These are phyloP conservation scores for Phataginus tetradactyla DNA, from an alignment of 2,797 vertebrate genomes.

Conservation along the genomic window DNA sequence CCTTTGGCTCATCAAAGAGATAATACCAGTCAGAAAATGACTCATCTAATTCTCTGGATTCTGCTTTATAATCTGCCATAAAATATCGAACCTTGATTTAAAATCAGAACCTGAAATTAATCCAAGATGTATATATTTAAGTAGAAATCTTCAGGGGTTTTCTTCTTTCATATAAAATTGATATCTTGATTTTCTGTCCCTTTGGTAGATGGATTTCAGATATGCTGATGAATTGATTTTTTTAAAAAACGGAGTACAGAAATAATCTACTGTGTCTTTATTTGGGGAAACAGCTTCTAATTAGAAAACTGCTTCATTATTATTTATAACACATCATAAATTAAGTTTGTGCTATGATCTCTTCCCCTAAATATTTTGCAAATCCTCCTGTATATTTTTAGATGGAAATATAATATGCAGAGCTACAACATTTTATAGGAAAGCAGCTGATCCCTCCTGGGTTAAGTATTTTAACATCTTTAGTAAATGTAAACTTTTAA, in stretches of 20 bases:
- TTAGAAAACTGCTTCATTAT: slow-evolving; percentile 58
- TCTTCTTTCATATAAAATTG: slow-evolving; percentile 67
- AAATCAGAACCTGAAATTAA: slow-evolving; percentile 77
- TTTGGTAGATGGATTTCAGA: slow-evolving; percentile 66
- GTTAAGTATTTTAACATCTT: slow-evolving; percentile 71
- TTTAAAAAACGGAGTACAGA: not conserved
- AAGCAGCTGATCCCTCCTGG: slow-evolving; percentile 29
- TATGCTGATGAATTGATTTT: slow-evolving; percentile 64
- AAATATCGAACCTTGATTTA: slow-evolving; percentile 72
- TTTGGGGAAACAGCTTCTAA: slow-evolving; percentile 62
- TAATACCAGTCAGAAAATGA: slow-evolving; percentile 82
- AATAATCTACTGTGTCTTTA: slow-evolving; percentile 53
- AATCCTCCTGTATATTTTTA: slow-evolving; percentile 44
- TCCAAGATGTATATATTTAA: slow-evolving; percentile 60
- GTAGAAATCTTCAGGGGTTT: slow-evolving; percentile 53
- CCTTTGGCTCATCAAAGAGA: slow-evolving; percentile 81
- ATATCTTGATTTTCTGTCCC: slow-evolving; percentile 44
- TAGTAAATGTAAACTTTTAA: slow-evolving; percentile 62
- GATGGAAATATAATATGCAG: not conserved
- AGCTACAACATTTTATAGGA: slow-evolving; percentile 27
- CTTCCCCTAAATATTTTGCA: slow-evolving; percentile 62
- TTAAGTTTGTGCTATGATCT: slow-evolving; percentile 36
- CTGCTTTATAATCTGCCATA: slow-evolving; percentile 59
- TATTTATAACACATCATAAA: slow-evolving; percentile 63
- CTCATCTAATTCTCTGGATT: slow-evolving; percentile 79